Evolutionary conservation across 1,140 invertebrate species (phyloP).

Genomic region (Cylas formicarius): DNA sequence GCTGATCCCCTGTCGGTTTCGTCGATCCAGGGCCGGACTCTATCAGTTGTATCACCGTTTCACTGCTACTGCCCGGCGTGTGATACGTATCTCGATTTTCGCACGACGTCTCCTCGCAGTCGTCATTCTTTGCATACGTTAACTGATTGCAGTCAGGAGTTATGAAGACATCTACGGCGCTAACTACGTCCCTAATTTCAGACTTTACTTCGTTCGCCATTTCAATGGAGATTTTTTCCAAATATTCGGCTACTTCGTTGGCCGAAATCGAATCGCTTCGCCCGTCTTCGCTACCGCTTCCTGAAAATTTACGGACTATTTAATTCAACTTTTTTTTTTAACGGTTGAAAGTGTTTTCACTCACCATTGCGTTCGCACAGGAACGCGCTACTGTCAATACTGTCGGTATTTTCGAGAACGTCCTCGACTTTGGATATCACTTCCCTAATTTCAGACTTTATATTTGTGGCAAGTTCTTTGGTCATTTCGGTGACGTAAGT

Average conservation of each 20-base stretch:
- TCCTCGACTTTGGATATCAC: constrained; percentile 72
- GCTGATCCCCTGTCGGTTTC: constrained; percentile 27
- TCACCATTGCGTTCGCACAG: constrained; percentile 37
- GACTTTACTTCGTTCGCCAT: constrained; percentile 73
- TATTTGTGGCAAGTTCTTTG: constrained; percentile 68
- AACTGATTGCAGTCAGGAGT: constrained; percentile 45
- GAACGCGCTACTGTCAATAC: constrained; percentile 27
- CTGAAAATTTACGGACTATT: constrained; percentile 4
- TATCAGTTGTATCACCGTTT: constrained; percentile 33
- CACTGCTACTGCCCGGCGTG: constrained; percentile 33
- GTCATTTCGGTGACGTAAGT: constrained; percentile 69
- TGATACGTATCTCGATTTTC: constrained; percentile 8
- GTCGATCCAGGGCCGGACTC: constrained; percentile 27
- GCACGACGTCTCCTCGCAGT: constrained; percentile 5
- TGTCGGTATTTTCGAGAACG: constrained; percentile 59
- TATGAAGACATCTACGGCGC: constrained; percentile 63
- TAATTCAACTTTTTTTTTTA: background rate
- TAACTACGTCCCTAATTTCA: constrained; percentile 64
- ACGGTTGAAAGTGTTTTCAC: background rate
- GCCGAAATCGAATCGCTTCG: constrained; percentile 59
- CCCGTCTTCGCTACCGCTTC: constrained; percentile 40
- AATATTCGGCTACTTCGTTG: constrained; percentile 63
- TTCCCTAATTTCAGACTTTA: constrained; percentile 72
- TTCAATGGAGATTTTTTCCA: constrained; percentile 67
- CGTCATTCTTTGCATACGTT: constrained; percentile 25